These are phyloP conservation scores for Accipiter badius DNA, from an alignment of 2,797 vertebrate species.

Conservation along the genomic window DNA sequence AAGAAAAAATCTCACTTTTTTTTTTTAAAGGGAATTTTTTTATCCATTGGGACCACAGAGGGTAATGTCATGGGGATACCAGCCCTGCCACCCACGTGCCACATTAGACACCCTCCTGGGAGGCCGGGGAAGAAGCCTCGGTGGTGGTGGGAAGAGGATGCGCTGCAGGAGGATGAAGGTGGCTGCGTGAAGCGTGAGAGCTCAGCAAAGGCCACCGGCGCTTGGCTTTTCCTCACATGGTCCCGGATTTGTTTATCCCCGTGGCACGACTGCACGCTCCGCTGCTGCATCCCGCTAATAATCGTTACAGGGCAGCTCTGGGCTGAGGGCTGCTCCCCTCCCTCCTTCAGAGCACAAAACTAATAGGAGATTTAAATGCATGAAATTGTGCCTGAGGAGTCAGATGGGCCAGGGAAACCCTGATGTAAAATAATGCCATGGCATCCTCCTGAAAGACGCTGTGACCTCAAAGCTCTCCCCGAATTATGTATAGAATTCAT, in stretches of 20 bases:
- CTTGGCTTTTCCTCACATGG: neutral
- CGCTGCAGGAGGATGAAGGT: neutral
- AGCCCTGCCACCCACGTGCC: neutral
- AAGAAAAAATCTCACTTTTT: neutral
- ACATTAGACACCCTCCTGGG: neutral
- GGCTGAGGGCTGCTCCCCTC: neutral
- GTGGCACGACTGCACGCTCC: rapidly evolving
- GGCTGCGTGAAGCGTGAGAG: neutral
- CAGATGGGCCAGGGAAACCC: neutral
- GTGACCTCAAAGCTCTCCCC: neutral
- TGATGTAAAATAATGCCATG: neutral
- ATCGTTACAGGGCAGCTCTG: neutral
- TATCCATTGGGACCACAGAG: neutral
- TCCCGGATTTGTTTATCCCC: neutral
- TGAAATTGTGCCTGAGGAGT: neutral
- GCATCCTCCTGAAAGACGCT: neutral
- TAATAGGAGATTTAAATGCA: conserved; percentile 34
- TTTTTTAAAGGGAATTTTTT: neutral
- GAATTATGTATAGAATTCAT: neutral
- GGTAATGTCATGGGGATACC: no score
- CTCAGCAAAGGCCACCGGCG: rapidly evolving
- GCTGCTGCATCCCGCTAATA: neutral
- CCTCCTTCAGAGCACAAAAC: neutral
- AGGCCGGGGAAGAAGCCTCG: neutral
- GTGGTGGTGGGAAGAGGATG: neutral